These are phyloP conservation scores for Gallinago nigripennis DNA, from an alignment of 2,797 vertebrate genomes.

Conservation along the genomic window DNA sequence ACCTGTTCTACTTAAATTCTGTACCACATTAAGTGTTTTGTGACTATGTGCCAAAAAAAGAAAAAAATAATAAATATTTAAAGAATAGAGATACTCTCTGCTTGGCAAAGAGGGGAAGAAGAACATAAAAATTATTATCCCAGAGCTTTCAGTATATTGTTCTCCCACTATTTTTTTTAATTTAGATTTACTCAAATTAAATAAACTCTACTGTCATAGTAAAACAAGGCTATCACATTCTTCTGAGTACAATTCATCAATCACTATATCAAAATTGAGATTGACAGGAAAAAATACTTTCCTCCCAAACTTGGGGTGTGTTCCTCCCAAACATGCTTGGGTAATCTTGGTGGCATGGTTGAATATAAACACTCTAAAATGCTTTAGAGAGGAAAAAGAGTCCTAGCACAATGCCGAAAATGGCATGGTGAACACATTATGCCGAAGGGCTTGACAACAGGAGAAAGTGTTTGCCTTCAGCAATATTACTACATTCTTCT, in stretches of 20 bases:
- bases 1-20: slow-evolving; percentile 10
- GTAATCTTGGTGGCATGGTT: neutral
- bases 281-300: neutral
- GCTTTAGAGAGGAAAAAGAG: neutral
- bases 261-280: neutral
- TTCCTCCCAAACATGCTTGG: neutral
- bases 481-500: neutral
- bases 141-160: neutral
- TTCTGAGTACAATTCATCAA: neutral
- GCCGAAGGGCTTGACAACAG: neutral
- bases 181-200: neutral
- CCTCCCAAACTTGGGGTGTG: neutral
- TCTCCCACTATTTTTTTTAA: neutral
- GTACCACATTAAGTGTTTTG: neutral
- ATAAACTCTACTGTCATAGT: neutral
- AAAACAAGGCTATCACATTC: neutral
- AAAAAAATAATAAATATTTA: neutral
- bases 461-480: neutral
- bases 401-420: neutral
- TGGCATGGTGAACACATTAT: neutral
- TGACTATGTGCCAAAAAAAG: neutral
- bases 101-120: neutral
- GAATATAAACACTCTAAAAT: neutral
- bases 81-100: neutral
- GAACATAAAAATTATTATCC: neutral